phyloP scores from a whole-genome alignment of 2,113 vertebrate species.

The Chelonoidis abingdonii region DNA sequence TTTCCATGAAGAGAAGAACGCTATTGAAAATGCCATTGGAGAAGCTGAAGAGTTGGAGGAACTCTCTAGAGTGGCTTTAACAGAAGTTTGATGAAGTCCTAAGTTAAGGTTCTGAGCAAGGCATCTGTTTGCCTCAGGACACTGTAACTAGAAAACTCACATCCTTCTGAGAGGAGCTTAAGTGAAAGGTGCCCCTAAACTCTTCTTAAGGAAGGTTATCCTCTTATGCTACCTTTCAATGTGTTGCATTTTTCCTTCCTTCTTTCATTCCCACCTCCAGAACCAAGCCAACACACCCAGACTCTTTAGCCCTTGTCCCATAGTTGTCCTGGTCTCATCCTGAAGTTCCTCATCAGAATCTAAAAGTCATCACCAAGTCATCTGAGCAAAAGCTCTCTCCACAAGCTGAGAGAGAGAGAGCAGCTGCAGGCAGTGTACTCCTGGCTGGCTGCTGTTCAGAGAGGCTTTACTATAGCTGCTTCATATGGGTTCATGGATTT shows the following conservation, averaged over 20 bases:
- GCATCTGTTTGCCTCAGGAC: neutral
- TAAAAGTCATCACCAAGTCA: neutral
- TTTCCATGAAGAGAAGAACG: neutral
- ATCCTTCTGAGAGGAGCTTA: neutral
- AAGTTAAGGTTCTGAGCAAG: neutral
- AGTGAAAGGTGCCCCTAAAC: neutral
- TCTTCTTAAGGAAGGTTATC: neutral
- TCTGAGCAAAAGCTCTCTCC: neutral
- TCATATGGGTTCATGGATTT: slow-evolving; percentile 48
- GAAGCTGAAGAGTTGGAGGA: neutral
- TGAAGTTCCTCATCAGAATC: neutral
- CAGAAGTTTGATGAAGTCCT: neutral
- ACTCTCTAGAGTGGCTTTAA: neutral
- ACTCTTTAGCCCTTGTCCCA: neutral
- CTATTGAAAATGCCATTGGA: neutral
- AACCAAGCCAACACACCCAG: neutral
- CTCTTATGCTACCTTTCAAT: neutral
- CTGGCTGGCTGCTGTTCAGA: neutral
- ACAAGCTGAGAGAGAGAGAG: neutral
- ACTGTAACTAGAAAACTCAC: neutral
- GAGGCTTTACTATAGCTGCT: neutral
- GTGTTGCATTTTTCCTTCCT: neutral
- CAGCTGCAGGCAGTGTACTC: neutral
- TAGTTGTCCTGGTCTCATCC: neutral
- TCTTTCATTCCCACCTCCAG: neutral